Base-by-base conservation (phyloP, 1,140 invertebrate species). In the Drosophila rufa region DNA sequence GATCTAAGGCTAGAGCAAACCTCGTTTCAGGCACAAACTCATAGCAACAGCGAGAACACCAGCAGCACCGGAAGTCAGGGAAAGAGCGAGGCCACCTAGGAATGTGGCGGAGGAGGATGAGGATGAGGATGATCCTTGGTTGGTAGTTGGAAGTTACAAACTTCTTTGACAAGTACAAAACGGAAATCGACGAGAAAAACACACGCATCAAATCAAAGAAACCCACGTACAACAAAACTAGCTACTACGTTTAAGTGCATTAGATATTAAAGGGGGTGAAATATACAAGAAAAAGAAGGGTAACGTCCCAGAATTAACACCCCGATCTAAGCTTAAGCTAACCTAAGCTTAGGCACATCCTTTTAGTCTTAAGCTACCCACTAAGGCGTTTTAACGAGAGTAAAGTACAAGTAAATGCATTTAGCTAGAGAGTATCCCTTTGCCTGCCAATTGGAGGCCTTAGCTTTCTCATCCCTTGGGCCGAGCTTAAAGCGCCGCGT, bases 201-300 rank as follows among this genome's bases (percentile, higher is more conserved):
- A 79, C 74, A 62, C 58, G 79, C 79, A 82, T 82, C 45, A 82
- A 86, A 89, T 87, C 84, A 87, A 87, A 87, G 84, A 89, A 80
- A 67, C 53, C 64, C 59, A 79, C 75, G 66, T 79, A 79, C 75
- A 78, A 78, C 75, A 77, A 60, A 70, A 61, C 55, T 78, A 76
- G 55, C 70, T 77, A 56, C 57, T 75, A 71, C 47, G 45, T 48
- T 50, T 77, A 73, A 84, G 73, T 73, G 80, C 56, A 80, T 65
- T 80, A 87, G 80, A 80, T 66, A 83, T 83, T 75, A 83, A 38
- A 40, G n/a, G 58, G 30, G 40, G 9, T 9, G 30, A 4, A 36
- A 8, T 14, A 3, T 7, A 25, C 1, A 9, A 15, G 9, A 4
- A 2, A 12, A 40, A 22, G 22, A 15, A 11, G 38, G 53, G 14